Base-by-base conservation (phyloP, 2,888 invertebrate species). In the Rosalia funebris region DNA sequence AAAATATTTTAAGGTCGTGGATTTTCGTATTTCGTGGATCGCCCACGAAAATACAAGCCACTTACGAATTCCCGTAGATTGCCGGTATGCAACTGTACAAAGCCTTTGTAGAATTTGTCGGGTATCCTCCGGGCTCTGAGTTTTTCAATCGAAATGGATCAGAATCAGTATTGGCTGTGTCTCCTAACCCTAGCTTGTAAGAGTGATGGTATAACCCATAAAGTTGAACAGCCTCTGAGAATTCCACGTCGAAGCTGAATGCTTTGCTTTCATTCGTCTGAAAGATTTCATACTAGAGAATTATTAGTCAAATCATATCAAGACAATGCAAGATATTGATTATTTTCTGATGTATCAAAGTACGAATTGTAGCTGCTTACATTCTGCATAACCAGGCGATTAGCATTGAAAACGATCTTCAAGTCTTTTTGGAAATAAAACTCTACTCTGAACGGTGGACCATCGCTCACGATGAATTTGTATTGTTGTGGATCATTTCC, bases 111-210 rank as follows among this genome's bases (percentile, higher is more conserved):
- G 91, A 95, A 73, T 95, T 88, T 7, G 95, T 79, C 71, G 97
- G 93, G 76, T 95, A 98, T 77, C 97, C 96, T 42, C 63, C 67
- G 2, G 63, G 54, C 81, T 98, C 98, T 76, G 97, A 82, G 81
- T 98, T 98, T 82, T 91, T 97, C 12, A 98, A 82, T 0, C 98
- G 87, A 81, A 96, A 97, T 0, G 97, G 97, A 71, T 97, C 96
- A 1, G 87, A 87, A 2, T 85, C 85, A 41, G 45, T 62, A 45
- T 66, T 59, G 5, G 89, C 89, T 0, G 98, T 98, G 0, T 92
- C 90, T 68, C 88, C 89, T 2, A 98, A 83, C 1, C 91, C 85
- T 74, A 97, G 88, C 7, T 87, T 85, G 78, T 97, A 97, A 0
- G 96, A 96, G 83, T 98, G 98, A 77, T 97, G 95, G 0, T 97